Base-by-base conservation (phyloP, 2,113 vertebrate species). In the Lipophrys pholis region DNA sequence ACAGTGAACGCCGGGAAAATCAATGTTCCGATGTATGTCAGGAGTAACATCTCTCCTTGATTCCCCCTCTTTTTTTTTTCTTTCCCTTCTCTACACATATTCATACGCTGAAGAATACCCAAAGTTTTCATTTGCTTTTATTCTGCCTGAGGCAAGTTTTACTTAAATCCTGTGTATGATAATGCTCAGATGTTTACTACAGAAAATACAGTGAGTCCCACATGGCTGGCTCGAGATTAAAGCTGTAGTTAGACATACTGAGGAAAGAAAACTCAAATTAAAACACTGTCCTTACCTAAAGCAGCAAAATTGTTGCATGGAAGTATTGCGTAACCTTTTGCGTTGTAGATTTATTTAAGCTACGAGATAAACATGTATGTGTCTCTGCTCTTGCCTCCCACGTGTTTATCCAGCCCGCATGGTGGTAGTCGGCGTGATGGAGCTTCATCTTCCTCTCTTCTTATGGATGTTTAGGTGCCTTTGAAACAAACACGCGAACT, bases 401-500 rank as follows among this genome's bases (percentile, higher is more conserved):
- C 69, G 35, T 80, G 65, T 82, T 82, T 70, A 65, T 58, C 57
- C 62, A 7, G n/a, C 73, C 73, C 68, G 69, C 77, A 67, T 62
- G 67, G 51, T 51, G 54, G 48, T 57, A 30, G 66, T 52, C 65
- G 52, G 69, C 52, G 30, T 21, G 38, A 35, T 30, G 2, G 21
- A 40, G 51, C 73, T 70, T 70, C 45, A 72, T 75, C 66, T 58
- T 38, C 66, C 73, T 51, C 9, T 30, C 40, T 79, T 21, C 51
- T 66, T 54, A 8, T 51, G 46, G 41, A 46, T 59, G 75, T 66
- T 55, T 35, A 36, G 50, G 45, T 41, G 57, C 41, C 79, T 79
- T 58, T 68, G 71, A 72, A 10, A 62, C 42, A 8, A 8, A 66
- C 50, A 38, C 38, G 9, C 51, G 43, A 21, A 58, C 63, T 21